These are phyloP conservation scores for Phengaris arion DNA, from an alignment of 2,888 invertebrate genomes.

Conservation along the genomic window DNA sequence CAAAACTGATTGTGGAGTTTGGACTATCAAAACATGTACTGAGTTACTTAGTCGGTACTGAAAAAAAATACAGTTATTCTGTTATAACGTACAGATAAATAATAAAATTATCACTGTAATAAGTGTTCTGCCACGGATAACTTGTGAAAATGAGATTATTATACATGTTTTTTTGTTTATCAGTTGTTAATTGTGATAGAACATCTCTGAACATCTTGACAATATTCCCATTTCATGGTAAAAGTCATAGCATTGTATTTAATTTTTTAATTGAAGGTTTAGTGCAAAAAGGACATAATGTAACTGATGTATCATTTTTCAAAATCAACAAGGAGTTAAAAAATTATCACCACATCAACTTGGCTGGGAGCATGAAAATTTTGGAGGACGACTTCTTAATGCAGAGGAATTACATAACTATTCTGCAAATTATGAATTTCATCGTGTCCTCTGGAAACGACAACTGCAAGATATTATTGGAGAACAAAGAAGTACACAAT, in stretches of 20 bases:
- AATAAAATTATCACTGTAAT: not conserved
- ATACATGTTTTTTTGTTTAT: slow-evolving; percentile 19
- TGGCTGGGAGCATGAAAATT: slow-evolving; percentile 50
- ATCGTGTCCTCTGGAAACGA: slow-evolving; percentile 46
- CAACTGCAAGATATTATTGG: slow-evolving; percentile 53
- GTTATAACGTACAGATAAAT: not conserved
- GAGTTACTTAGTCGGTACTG: too few relatives aligned
- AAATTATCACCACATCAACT: slow-evolving; percentile 61
- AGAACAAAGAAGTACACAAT: slow-evolving; percentile 55
- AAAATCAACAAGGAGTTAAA: slow-evolving; percentile 60
- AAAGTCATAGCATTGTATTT: slow-evolving; percentile 84
- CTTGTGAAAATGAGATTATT: slow-evolving; percentile 9
- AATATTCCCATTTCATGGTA: slow-evolving; percentile 82
- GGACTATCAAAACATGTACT: too few relatives aligned
- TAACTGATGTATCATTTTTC: slow-evolving; percentile 83
- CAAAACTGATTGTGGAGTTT: too few relatives aligned
- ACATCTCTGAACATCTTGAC: slow-evolving; percentile 74
- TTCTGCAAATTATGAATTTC: slow-evolving; percentile 46
- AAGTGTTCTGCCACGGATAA: not conserved
- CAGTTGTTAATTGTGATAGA: not conserved
- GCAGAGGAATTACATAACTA: slow-evolving; percentile 47
- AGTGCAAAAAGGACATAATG: slow-evolving; percentile 80
- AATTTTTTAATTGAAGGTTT: slow-evolving; percentile 79
- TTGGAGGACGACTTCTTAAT: slow-evolving; percentile 52
- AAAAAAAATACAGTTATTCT: too few relatives aligned